Evolutionary conservation across 2,113 vertebrate species (phyloP).

Genomic region (Neopipo cinnamomea): DNA sequence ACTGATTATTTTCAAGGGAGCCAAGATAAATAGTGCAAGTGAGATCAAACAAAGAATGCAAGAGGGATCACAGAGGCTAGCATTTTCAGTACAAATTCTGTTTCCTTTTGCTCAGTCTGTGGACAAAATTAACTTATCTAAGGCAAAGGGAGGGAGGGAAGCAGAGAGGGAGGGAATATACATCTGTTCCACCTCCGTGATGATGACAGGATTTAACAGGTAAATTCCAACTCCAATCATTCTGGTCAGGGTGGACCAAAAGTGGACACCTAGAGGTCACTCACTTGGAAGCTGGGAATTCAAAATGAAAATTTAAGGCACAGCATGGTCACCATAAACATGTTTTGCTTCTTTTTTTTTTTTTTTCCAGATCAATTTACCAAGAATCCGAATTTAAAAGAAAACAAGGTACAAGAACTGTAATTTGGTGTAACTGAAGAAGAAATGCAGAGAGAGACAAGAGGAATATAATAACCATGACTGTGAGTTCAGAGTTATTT

Average conservation of each 20-base stretch:
- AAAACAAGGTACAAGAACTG: neutral
- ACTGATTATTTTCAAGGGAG: neutral
- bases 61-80: neutral
- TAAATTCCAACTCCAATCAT: rapidly evolving
- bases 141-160: neutral
- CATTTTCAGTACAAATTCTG: neutral
- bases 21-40: neutral
- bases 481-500: neutral
- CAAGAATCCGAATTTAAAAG: neutral
- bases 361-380: neutral
- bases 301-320: neutral
- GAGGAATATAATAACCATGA: neutral
- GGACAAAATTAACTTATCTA: neutral
- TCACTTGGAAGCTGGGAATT: neutral
- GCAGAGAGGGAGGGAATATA: neutral
- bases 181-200: rapidly evolving
- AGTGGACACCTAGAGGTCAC: neutral
- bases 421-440: neutral
- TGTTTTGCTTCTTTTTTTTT: neutral
- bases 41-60: neutral
- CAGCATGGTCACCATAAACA: rapidly evolving
- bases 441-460: neutral
- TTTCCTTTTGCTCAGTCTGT: neutral
- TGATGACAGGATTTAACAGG: neutral
- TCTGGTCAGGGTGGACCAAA: neutral